Evolutionary conservation across 2,888 invertebrate species (phyloP).

Genomic region (Coenonympha glycerion): DNA sequence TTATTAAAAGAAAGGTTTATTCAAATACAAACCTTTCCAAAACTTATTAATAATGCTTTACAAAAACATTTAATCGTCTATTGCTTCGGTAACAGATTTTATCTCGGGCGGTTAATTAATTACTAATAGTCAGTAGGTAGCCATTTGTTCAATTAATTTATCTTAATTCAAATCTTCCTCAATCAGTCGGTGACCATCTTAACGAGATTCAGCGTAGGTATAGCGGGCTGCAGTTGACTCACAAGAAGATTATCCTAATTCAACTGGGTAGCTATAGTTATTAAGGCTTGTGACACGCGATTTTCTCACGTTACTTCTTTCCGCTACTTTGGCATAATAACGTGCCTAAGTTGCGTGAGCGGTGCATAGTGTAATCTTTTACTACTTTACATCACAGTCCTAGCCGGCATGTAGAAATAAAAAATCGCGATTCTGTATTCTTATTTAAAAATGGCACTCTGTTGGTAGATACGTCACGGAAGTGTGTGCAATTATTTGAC

Average conservation of each 20-base stretch:
- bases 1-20: too few relatives aligned
- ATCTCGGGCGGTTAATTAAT: conserved; percentile 23
- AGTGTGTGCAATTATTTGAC: too few relatives aligned
- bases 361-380: conserved; percentile 2
- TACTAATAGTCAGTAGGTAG: conserved; percentile 17
- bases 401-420: too few relatives aligned
- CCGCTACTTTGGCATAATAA: conserved; percentile 13
- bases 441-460: too few relatives aligned
- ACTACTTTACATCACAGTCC: background rate
- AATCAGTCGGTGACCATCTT: conserved; percentile 22
- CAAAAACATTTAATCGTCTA: conserved; percentile 8
- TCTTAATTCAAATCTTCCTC: conserved; percentile 23
- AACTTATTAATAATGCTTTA: too few relatives aligned
- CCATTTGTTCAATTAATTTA: conserved; percentile 23
- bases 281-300: conserved; percentile 20
- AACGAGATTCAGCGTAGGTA: conserved; percentile 21
- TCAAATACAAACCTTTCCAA: too few relatives aligned
- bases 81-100: conserved; percentile 4
- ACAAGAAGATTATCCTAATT: conserved; percentile 18
- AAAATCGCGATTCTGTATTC: too few relatives aligned
- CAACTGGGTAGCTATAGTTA: conserved; percentile 12
- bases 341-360: conserved; percentile 11
- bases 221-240: conserved; percentile 6
- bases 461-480: too few relatives aligned
- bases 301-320: conserved; percentile 21